These are phyloP conservation scores for Yasuhikotakia modesta DNA, from an alignment of 2,797 vertebrate genomes.

Conservation along the genomic window DNA sequence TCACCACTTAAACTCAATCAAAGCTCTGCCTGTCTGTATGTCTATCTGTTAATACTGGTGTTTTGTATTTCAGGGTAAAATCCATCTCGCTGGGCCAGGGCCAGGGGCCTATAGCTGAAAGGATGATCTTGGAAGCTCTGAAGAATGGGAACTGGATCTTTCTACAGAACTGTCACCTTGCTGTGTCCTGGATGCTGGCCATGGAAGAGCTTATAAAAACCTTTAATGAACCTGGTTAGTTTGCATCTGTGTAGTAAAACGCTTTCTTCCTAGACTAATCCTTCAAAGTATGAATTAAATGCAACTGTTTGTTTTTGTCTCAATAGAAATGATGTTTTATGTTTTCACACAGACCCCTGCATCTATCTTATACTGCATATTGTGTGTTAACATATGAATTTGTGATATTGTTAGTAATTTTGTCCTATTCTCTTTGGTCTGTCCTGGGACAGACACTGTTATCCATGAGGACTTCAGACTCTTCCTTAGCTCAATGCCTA, in stretches of 20 bases:
- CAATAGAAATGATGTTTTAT: neutral
- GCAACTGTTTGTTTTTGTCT: neutral
- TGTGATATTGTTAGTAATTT: too few species aligned
- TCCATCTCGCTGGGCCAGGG: constrained; percentile 86
- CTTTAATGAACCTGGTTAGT: constrained; percentile 80
- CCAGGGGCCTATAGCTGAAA: constrained; percentile 85
- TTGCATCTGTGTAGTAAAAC: constrained; percentile 6
- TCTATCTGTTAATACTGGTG: neutral
- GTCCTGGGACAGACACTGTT: constrained; percentile 66
- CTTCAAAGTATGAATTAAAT: neutral
- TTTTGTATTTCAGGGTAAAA: constrained; percentile 73
- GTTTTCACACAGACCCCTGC: neutral
- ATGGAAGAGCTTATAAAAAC: constrained; percentile 89
- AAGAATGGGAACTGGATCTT: constrained; percentile 83
- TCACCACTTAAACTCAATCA: neutral
- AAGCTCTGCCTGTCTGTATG: neutral
- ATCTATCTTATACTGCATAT: neutral
- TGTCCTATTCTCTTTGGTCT: neutral
- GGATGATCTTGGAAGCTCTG: constrained; percentile 79
- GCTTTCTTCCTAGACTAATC: neutral
- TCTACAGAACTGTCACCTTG: constrained; percentile 85
- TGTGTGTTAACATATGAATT: neutral
- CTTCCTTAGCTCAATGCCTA: constrained; percentile 87
- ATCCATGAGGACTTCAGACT: constrained; percentile 82
- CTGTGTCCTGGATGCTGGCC: constrained; percentile 85